These are phyloP conservation scores for Pachypsylla venusta DNA, from an alignment of 1,140 invertebrate species.

Conservation along the genomic window DNA sequence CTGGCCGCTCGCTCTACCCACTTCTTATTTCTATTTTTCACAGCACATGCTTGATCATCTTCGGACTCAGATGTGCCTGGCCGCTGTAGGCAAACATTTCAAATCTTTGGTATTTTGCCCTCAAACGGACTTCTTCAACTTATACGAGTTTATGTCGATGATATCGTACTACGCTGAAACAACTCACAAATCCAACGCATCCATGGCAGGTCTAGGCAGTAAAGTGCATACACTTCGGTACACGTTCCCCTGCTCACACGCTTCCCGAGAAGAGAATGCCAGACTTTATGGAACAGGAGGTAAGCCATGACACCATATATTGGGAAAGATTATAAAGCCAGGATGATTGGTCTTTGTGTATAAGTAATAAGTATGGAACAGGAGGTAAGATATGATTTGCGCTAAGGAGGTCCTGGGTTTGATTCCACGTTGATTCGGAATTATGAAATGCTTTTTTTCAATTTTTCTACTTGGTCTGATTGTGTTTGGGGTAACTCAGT, in stretches of 20 bases:
- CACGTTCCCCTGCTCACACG: slow-evolving; percentile 64
- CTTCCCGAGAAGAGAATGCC: slow-evolving; percentile 38
- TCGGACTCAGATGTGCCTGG: slow-evolving; percentile 52
- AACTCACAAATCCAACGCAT: slow-evolving; percentile 24
- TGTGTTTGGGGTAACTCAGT: too few species aligned
- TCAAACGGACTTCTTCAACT: slow-evolving; percentile 63
- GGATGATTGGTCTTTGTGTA: too few species aligned
- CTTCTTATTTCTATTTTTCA: slow-evolving; percentile 19
- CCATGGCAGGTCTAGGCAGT: slow-evolving; percentile 35
- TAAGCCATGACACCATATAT: slow-evolving; percentile 25
- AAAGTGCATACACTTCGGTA: slow-evolving; percentile 51
- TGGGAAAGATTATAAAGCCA: too few species aligned
- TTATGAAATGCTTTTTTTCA: too few species aligned
- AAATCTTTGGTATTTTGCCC: slow-evolving; percentile 52
- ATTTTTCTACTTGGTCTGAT: too few species aligned
- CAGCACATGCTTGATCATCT: slow-evolving; percentile 58
- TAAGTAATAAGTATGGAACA: too few species aligned
- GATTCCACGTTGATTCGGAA: too few species aligned
- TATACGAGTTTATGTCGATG: slow-evolving; percentile 73
- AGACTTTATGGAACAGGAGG: slow-evolving; percentile 62
- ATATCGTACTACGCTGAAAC: slow-evolving; percentile 53
- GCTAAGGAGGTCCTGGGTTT: too few species aligned
- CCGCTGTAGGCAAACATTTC: slow-evolving; percentile 49
- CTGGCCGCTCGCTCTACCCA: background rate
- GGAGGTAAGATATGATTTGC: too few species aligned